Evolutionary conservation across 2,113 vertebrate species (phyloP).

Genomic region (Sinocyclocheilus anophthalmus): DNA sequence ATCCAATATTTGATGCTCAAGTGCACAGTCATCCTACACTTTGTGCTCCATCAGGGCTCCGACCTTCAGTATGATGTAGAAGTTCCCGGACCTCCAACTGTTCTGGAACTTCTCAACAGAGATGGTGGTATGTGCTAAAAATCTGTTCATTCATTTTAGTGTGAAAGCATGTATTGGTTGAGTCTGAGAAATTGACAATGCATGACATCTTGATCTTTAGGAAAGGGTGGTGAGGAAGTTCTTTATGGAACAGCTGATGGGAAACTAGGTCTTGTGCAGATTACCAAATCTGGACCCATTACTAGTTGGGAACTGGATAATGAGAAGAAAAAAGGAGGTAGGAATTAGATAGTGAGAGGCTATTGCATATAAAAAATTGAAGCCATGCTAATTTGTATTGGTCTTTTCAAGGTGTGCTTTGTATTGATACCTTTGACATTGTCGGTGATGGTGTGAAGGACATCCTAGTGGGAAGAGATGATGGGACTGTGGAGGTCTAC

Average conservation of each 20-base stretch:
- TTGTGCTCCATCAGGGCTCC: constrained; percentile 79
- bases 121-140: constrained; percentile 77
- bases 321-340: constrained; percentile 95
- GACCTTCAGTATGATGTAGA: constrained; percentile 86
- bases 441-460: constrained; percentile 93
- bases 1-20: not conserved
- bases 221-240: constrained; percentile 85
- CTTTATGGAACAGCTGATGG: constrained; percentile 94
- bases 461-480: constrained; percentile 91
- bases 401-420: constrained; percentile 82
- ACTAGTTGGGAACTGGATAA: constrained; percentile 90
- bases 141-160: not conserved
- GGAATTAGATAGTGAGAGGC: not conserved
- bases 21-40: not conserved
- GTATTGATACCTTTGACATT: constrained; percentile 92
- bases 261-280: constrained; percentile 85
- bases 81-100: constrained; percentile 88
- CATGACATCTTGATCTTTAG: constrained; percentile 63
- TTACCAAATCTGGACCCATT: constrained; percentile 75
- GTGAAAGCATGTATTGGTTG: not conserved
- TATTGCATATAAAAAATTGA: not conserved
- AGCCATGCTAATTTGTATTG: not conserved
- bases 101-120: constrained; percentile 85
- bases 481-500: constrained; percentile 89
- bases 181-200: not conserved